Conservation (phyloP, 2,113 vertebrate genomes). For the Petroica traversi region DNA sequence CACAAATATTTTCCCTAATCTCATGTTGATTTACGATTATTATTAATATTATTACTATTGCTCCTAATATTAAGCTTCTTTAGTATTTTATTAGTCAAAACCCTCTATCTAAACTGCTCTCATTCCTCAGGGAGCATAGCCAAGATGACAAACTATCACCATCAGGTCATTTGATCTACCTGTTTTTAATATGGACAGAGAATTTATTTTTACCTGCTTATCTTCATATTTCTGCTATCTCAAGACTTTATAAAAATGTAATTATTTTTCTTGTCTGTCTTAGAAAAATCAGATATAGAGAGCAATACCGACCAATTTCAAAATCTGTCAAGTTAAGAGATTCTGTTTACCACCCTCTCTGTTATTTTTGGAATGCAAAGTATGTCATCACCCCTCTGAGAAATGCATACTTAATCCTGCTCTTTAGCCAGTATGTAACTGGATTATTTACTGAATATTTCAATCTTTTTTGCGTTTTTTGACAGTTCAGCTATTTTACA, state of each 20-base stretch:
- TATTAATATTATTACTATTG: not conserved
- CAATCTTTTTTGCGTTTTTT: not conserved
- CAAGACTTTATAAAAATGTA: not conserved
- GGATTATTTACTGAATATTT: not conserved
- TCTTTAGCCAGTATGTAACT: not conserved
- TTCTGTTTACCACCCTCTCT: not conserved
- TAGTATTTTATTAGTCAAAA: not conserved
- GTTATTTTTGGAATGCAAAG: constrained; percentile 46
- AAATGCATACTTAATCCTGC: not conserved
- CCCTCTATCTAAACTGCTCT: not conserved
- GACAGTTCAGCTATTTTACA: not conserved
- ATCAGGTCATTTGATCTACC: not conserved
- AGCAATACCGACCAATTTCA: not conserved
- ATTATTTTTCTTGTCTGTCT: not conserved
- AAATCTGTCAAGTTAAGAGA: not conserved
- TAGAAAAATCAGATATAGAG: not conserved
- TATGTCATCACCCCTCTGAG: constrained; percentile 16
- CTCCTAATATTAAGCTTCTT: not conserved
- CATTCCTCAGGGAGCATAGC: not conserved
- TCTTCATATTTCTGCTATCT: not conserved
- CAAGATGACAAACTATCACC: not conserved
- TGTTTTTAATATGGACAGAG: not conserved
- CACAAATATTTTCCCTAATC: not conserved
- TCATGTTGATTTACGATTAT: not conserved
- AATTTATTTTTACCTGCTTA: not conserved